Percentiles rank a stretch among this genome's conserved stretches.
Conservation (phyloP, 2,797 vertebrate species). For the Distichodus sexfasciatus region DNA sequence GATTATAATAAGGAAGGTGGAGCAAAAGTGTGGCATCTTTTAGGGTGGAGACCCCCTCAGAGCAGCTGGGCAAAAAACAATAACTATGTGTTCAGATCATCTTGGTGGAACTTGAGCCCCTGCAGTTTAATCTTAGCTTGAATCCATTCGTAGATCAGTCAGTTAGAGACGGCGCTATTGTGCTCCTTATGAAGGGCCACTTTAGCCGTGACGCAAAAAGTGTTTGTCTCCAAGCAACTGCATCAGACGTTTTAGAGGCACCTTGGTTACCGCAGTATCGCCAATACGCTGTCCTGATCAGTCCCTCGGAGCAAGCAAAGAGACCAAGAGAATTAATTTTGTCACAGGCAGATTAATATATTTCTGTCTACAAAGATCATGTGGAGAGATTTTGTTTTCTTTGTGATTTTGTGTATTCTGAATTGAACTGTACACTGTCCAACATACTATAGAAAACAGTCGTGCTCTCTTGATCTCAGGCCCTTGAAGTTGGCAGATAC, state of each 20-base stretch:
- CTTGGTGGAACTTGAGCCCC: slow-evolving; percentile 2
- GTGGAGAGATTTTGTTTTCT: no score
- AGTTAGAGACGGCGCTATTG: slow-evolving; percentile 35
- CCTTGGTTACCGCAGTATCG: slow-evolving; percentile 26
- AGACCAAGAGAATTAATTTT: background rate
- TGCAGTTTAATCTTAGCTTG: slow-evolving; percentile 40
- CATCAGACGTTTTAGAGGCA: slow-evolving; percentile 28
- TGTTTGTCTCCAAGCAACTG: slow-evolving; percentile 52
- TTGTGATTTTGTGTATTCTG: no score
- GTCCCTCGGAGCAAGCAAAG: background rate
- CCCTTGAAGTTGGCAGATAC: no score
- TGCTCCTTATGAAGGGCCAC: slow-evolving; percentile 40
- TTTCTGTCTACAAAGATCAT: no score
- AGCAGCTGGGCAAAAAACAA: slow-evolving; percentile 7
- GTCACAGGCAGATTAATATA: background rate
- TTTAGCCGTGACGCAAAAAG: slow-evolving; percentile 38
- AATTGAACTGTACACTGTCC: no score
- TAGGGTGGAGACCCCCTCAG: no score
- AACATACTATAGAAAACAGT: no score
- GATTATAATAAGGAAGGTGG: no score
- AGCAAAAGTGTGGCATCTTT: no score
- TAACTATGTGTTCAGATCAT: slow-evolving; percentile 1
- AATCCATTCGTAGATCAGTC: slow-evolving; percentile 44
- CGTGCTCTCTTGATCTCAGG: no score
- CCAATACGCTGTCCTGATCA: slow-evolving; percentile 13